Evolutionary conservation across 2,888 invertebrate species (phyloP).

Genomic region (Panopea generosa): DNA sequence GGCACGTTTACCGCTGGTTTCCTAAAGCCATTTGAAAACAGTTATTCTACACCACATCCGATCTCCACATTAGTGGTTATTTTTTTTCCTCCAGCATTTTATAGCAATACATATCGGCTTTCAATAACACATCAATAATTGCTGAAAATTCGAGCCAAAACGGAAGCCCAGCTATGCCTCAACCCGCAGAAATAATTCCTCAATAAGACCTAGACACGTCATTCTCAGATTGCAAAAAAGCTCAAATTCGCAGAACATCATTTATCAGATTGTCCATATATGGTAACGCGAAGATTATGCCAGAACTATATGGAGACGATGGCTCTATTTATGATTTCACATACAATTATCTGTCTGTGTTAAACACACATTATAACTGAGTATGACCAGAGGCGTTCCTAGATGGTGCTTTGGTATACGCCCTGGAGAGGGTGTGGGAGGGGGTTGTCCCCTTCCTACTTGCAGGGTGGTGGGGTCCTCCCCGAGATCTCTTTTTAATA

Average conservation of each 20-base stretch:
- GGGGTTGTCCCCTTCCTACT: too few species aligned
- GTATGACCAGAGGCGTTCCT: too few species aligned
- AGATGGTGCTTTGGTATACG: too few species aligned
- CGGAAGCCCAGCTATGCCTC: conserved; percentile 38
- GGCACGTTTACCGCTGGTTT: too few species aligned
- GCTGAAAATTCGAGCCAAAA: conserved; percentile 27
- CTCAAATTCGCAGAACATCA: conserved; percentile 23
- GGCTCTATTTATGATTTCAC: too few species aligned
- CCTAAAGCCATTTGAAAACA: too few species aligned
- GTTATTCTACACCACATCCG: conserved; percentile 18
- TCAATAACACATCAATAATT: conserved; percentile 38
- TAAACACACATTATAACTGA: too few species aligned
- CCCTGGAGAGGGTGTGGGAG: too few species aligned
- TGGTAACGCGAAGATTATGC: conserved; percentile 16
- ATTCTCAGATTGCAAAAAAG: conserved; percentile 33
- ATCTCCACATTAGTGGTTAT: conserved; percentile 17
- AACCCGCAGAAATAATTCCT: conserved; percentile 29
- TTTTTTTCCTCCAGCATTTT: conserved; percentile 17
- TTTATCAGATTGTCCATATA: conserved; percentile 21
- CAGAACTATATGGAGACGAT: too few species aligned
- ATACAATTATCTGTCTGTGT: too few species aligned
- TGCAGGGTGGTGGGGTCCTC: too few species aligned
- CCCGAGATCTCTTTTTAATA: too few species aligned
- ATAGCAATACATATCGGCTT: conserved; percentile 32
- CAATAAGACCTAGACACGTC: conserved; percentile 36